phyloP scores from a whole-genome alignment of 1,140 invertebrate species.

The Mya arenaria region DNA sequence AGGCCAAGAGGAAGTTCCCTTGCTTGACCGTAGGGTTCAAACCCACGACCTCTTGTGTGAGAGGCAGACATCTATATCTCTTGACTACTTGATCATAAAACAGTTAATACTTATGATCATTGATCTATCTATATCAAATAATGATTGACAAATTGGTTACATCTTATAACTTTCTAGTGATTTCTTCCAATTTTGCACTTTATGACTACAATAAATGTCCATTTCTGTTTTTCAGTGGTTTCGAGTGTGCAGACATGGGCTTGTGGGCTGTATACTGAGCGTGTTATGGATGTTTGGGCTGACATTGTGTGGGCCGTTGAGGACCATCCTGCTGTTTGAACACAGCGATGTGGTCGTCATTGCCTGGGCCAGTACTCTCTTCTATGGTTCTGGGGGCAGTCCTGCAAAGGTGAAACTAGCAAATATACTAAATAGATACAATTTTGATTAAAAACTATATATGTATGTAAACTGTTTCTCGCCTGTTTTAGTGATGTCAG shows the following conservation, averaged over 20 bases:
- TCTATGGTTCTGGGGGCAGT: conserved; percentile 75
- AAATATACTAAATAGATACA: too few relatives aligned
- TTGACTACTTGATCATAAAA: too few relatives aligned
- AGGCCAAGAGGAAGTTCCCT: too few relatives aligned
- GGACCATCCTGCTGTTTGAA: conserved; percentile 82
- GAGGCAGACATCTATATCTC: too few relatives aligned
- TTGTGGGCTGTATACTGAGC: conserved; percentile 80
- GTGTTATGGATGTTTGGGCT: conserved; percentile 82
- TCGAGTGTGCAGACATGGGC: conserved; percentile 78
- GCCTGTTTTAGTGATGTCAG: too few relatives aligned
- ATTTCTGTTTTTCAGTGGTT: conserved; percentile 76
- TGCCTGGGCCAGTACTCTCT: conserved; percentile 80
- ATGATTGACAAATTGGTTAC: background rate
- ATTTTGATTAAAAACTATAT: too few relatives aligned
- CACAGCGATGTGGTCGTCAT: conserved; percentile 82
- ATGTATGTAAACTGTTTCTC: too few relatives aligned
- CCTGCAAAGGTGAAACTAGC: conserved; percentile 82
- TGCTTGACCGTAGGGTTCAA: too few relatives aligned
- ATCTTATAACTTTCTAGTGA: background rate
- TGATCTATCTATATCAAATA: background rate
- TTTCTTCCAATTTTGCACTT: background rate
- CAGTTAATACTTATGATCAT: too few relatives aligned
- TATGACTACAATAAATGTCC: too few relatives aligned
- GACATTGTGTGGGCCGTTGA: conserved; percentile 82
- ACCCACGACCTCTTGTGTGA: too few relatives aligned